Evolutionary conservation across 2,888 invertebrate species (phyloP).

Genomic region (Beris morrisii): DNA sequence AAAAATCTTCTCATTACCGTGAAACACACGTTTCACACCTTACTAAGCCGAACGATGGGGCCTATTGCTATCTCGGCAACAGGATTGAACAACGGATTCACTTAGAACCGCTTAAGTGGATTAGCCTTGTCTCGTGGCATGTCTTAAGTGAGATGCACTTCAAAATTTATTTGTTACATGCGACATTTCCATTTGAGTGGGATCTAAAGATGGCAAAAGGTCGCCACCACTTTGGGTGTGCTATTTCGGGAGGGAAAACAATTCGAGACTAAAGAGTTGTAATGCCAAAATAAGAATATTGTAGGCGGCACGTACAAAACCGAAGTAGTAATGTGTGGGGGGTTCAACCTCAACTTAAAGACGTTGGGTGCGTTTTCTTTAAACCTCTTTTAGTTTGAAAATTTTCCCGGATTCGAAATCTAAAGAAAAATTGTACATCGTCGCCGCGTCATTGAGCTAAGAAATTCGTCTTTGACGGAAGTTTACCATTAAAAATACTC

Average conservation of each 20-base stretch:
- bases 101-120: conserved; percentile 33
- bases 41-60: background rate
- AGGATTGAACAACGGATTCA: conserved; percentile 16
- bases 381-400: background rate
- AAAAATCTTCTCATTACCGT: conserved; percentile 13
- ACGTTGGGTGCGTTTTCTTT: too few species aligned
- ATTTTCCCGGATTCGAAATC: background rate
- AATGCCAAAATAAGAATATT: too few species aligned
- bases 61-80: background rate
- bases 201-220: conserved; percentile 22
- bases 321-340: too few species aligned
- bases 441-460: background rate
- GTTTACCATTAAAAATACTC: conserved; percentile 9
- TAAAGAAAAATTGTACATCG: background rate
- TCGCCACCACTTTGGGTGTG: conserved; percentile 15
- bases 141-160: conserved; percentile 36
- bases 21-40: conserved; percentile 32
- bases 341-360: too few species aligned
- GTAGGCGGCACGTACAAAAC: too few species aligned
- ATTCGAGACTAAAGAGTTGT: too few species aligned
- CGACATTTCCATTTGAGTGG: conserved; percentile 20
- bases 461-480: background rate
- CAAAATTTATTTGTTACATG: conserved; percentile 15
- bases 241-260: too few species aligned
- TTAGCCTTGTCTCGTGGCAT: conserved; percentile 38